phyloP scores from a whole-genome alignment of 2,797 vertebrate species.

The Smutsia temminckii region DNA sequence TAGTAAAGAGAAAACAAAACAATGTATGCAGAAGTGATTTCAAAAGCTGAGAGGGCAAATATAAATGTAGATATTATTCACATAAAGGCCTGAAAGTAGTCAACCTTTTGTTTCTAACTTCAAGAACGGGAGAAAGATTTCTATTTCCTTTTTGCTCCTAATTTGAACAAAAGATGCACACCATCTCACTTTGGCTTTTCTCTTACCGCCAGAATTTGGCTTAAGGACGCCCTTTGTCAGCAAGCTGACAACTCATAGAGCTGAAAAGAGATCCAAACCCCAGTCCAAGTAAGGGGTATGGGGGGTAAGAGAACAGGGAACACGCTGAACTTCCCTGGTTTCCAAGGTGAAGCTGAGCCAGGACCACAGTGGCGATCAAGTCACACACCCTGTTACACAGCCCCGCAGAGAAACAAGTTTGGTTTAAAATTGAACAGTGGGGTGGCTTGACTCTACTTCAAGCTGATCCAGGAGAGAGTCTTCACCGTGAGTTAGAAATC shows the following conservation, averaged over 20 bases:
- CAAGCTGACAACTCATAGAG: not conserved
- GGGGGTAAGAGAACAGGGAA: not conserved
- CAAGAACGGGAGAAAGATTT: not conserved
- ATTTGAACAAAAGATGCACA: slow-evolving; percentile 14
- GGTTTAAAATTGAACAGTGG: not conserved
- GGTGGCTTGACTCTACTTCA: not conserved
- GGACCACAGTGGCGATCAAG: not conserved
- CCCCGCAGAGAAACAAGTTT: not conserved
- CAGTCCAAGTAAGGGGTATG: not conserved
- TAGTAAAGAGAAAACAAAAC: not conserved
- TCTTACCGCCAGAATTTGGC: not conserved
- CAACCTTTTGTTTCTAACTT: not conserved
- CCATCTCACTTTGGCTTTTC: not conserved
- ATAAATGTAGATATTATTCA: not conserved
- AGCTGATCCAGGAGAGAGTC: not conserved
- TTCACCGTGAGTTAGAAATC: not conserved
- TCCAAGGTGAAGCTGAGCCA: not conserved
- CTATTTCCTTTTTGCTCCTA: not conserved
- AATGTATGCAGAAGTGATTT: not conserved
- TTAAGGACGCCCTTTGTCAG: not conserved
- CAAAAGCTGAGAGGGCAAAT: not conserved
- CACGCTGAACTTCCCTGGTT: not conserved
- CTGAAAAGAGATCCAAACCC: slow-evolving; percentile 7
- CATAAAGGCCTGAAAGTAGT: not conserved
- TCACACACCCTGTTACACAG: not conserved